Evolutionary conservation across 2,113 vertebrate species (phyloP).

Genomic region (Neodon shergylaensis): DNA sequence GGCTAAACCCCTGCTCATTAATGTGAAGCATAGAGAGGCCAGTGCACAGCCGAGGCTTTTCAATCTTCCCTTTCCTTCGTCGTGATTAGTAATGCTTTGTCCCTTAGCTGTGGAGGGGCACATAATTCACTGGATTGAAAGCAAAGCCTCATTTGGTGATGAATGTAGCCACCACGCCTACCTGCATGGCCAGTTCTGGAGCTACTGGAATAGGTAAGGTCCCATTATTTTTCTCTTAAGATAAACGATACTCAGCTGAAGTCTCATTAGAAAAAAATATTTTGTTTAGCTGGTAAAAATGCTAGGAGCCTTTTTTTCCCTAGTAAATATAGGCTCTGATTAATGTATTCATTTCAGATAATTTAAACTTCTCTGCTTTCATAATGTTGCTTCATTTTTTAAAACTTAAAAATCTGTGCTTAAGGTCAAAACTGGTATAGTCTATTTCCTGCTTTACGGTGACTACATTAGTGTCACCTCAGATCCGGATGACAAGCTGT

Average conservation of each 20-base stretch:
- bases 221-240: conserved; percentile 76
- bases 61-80: conserved; percentile 67
- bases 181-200: conserved; percentile 99
- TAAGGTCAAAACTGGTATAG: conserved; percentile 64
- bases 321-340: conserved; percentile 73
- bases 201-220: conserved; percentile 98
- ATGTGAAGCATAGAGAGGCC: conserved; percentile 40
- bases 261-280: conserved; percentile 77
- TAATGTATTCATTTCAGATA: conserved; percentile 74
- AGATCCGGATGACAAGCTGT: not conserved
- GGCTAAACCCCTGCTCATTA: conserved; percentile 63
- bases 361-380: conserved; percentile 63
- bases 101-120: conserved; percentile 95
- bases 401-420: conserved; percentile 59
- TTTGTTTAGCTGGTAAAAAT: conserved; percentile 79
- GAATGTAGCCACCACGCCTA: conserved; percentile 96
- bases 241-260: conserved; percentile 70
- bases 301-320: conserved; percentile 59
- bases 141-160: conserved; percentile 99
- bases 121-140: conserved; percentile 99
- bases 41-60: conserved; percentile 71
- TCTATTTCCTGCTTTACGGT: conserved; percentile 57
- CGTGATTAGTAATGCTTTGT: conserved; percentile 77
- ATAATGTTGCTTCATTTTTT: conserved; percentile 74
- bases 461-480: conserved; percentile 42